Conservation (phyloP, 2,113 vertebrate genomes). For the Zosterops hypoxanthus region DNA sequence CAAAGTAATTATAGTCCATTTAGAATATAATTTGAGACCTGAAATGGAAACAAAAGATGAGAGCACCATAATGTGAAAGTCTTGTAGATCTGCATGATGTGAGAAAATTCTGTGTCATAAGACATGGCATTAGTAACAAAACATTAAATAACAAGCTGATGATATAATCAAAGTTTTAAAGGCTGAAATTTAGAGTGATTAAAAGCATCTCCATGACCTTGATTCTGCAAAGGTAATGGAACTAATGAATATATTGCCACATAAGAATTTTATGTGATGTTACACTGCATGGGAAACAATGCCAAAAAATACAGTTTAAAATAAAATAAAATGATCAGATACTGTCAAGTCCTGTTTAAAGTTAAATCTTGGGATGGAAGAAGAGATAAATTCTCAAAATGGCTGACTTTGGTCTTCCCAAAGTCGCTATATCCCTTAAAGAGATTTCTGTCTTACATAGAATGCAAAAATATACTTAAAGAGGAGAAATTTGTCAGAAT, state of each 20-base stretch:
- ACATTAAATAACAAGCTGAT: background rate
- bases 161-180: background rate
- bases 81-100: background rate
- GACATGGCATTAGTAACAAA: background rate
- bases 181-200: background rate
- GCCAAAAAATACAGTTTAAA: background rate
- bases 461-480: background rate
- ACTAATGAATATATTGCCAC: background rate
- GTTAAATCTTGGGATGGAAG: background rate
- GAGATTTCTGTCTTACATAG: background rate
- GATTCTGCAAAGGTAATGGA: background rate
- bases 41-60: background rate
- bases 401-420: background rate
- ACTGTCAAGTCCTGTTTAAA: background rate
- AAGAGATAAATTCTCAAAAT: background rate
- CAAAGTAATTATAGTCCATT: background rate
- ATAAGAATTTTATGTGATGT: background rate
- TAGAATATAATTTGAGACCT: background rate
- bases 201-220: background rate
- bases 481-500: background rate
- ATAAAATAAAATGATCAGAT: background rate
- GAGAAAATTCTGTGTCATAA: background rate
- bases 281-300: background rate
- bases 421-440: background rate
- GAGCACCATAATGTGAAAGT: background rate